Conservation (phyloP, 1,140 invertebrate genomes). For the Ostrea denselamellosa region DNA sequence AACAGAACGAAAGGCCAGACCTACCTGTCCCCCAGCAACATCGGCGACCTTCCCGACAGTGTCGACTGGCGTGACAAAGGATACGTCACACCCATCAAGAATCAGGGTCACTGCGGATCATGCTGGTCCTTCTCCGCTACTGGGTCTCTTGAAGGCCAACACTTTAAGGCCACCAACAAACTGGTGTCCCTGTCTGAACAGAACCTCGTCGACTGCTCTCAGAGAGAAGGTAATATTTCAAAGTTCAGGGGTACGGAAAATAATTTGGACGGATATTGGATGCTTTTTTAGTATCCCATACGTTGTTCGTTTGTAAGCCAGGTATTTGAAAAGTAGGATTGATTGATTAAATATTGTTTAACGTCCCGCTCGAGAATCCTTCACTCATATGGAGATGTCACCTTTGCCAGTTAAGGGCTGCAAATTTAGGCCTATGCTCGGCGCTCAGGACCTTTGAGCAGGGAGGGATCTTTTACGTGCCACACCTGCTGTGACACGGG, state of each 20-base stretch:
- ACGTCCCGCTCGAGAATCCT: too few relatives aligned
- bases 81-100: conserved; percentile 69
- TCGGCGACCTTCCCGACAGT: conserved; percentile 58
- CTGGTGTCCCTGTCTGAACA: conserved; percentile 98
- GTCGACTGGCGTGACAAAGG: conserved; percentile 71
- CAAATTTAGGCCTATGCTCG: too few relatives aligned
- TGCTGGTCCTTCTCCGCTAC: conserved; percentile 94
- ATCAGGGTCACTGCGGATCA: conserved; percentile 88
- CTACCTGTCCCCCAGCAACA: conserved; percentile 53
- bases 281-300: too few relatives aligned
- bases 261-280: too few relatives aligned
- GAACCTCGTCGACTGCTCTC: conserved; percentile 97
- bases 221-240: conserved; percentile 78
- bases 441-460: too few relatives aligned
- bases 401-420: too few relatives aligned
- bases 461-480: too few relatives aligned
- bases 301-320: too few relatives aligned
- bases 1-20: conserved; percentile 35
- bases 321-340: background rate
- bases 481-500: too few relatives aligned
- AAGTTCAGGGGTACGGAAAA: too few relatives aligned
- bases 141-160: conserved; percentile 96
- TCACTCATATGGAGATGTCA: too few relatives aligned
- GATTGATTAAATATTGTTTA: too few relatives aligned
- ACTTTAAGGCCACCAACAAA: conserved; percentile 90